Conservation (phyloP, 2,888 invertebrate species). For the Sthenelais limicola region DNA sequence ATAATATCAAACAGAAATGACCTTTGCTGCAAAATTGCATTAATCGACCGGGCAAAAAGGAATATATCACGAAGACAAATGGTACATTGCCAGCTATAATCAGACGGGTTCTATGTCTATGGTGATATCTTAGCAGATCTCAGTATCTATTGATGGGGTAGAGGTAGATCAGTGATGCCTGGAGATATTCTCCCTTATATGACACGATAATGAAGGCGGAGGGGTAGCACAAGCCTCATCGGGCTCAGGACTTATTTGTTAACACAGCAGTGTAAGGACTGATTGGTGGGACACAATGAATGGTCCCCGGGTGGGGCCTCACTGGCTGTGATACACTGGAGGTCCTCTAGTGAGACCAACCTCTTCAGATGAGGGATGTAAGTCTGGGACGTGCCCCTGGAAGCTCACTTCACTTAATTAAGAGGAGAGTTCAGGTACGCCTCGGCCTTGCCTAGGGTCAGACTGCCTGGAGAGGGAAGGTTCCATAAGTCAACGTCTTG, state of each 20-base stretch:
- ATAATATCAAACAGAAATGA: no score
- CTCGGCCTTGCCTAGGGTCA: slow-evolving; percentile 20
- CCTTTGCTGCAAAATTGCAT: no score
- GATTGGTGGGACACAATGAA: slow-evolving; percentile 32
- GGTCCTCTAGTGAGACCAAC: slow-evolving; percentile 6
- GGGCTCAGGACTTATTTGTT: slow-evolving; percentile 27
- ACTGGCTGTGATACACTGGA: slow-evolving; percentile 25
- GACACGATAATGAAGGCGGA: no score
- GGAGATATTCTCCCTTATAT: no score
- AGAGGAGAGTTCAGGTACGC: slow-evolving; percentile 20
- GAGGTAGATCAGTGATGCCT: no score
- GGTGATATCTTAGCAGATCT: no score
- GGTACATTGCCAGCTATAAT: no score
- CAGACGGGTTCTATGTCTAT: no score
- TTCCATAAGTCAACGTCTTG: slow-evolving; percentile 26
- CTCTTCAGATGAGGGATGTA: background rate
- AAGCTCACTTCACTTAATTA: slow-evolving; percentile 17
- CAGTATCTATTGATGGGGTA: no score
- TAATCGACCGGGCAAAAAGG: no score
- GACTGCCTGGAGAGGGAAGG: slow-evolving; percentile 16
- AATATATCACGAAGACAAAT: no score
- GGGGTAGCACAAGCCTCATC: no score
- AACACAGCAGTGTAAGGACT: slow-evolving; percentile 20
- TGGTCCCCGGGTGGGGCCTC: background rate
- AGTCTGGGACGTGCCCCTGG: background rate